phyloP scores from a whole-genome alignment of 2,888 invertebrate species.

The Cryptus viduatorius region DNA sequence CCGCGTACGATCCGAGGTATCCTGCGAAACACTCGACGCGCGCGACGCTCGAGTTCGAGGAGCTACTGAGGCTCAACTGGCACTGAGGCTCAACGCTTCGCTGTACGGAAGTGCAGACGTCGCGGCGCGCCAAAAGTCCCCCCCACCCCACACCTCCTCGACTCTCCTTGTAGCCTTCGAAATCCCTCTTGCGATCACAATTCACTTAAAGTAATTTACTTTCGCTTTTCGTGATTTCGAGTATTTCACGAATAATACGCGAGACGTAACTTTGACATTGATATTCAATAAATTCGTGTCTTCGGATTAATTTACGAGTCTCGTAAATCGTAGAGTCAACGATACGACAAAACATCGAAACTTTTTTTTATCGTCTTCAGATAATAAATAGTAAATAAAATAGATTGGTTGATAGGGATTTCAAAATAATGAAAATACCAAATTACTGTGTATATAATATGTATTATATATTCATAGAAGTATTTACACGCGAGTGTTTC shows the following conservation, averaged over 20 bases:
- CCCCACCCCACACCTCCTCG: conserved; percentile 54
- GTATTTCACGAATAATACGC: neutral
- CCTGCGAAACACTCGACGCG: neutral
- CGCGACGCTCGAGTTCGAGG: conserved; percentile 52
- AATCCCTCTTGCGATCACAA: conserved; percentile 1
- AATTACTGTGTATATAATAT: conserved; percentile 58
- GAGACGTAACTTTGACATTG: neutral
- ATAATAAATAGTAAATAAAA: neutral
- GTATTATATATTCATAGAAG: conserved; percentile 61
- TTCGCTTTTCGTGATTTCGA: neutral
- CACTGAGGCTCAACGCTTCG: conserved; percentile 25
- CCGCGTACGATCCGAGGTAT: conserved; percentile 33
- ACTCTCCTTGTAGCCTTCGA: conserved; percentile 20
- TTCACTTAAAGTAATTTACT: neutral
- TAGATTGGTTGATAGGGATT: neutral
- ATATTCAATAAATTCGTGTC: neutral
- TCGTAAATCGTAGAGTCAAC: neutral
- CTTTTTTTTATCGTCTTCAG: neutral
- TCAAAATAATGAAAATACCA: conserved; percentile 27
- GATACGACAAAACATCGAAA: neutral
- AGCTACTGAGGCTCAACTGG: conserved; percentile 50
- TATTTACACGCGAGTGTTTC: conserved; percentile 66
- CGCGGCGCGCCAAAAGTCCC: conserved; percentile 71
- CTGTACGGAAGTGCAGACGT: conserved; percentile 66
- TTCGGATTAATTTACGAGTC: neutral